A percentile compares a stretch with the other conserved stretches of the same genome.
These are phyloP conservation scores for Hololepta plana DNA, from an alignment of 2,888 invertebrate species.

Conservation along the genomic window DNA sequence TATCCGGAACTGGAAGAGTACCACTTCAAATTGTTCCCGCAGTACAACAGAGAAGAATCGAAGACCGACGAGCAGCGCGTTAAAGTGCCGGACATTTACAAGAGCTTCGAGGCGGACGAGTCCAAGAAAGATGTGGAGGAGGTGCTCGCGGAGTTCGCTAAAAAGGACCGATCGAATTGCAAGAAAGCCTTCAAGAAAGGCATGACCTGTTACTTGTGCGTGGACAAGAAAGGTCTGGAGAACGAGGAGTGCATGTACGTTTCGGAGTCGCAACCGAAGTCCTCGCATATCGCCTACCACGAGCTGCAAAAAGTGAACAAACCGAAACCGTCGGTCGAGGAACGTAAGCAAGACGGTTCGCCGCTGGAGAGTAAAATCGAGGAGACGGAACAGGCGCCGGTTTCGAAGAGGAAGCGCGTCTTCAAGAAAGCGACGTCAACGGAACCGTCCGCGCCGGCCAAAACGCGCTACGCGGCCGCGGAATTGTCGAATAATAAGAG, in stretches of 20 bases:
- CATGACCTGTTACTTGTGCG: conserved; percentile 60
- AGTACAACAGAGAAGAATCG: conserved; percentile 19
- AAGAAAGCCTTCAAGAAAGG: conserved; percentile 52
- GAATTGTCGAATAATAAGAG: conserved; percentile 16
- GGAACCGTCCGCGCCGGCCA: conserved; percentile 6
- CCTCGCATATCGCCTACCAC: conserved; percentile 46
- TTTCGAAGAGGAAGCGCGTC: conserved; percentile 12
- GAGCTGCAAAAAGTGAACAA: conserved; percentile 27
- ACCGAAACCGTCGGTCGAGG: conserved; percentile 7
- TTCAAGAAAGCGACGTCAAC: conserved; percentile 16
- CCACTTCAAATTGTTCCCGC: conserved; percentile 28
- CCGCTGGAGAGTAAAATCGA: conserved; percentile 2
- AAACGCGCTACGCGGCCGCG: conserved; percentile 25
- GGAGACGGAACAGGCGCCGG: background rate
- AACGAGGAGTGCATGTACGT: conserved; percentile 68
- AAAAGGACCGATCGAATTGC: conserved; percentile 53
- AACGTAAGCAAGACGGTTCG: conserved; percentile 7
- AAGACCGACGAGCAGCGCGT: conserved; percentile 19
- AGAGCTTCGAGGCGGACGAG: no score
- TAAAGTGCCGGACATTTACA: no score
- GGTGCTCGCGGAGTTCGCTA: conserved; percentile 52
- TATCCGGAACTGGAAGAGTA: conserved; percentile 20
- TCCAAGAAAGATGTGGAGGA: conserved; percentile 51
- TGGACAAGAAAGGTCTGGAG: conserved; percentile 47
- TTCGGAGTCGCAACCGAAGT: conserved; percentile 46